phyloP scores from a whole-genome alignment of 2,113 vertebrate species.

The Mobula hypostoma region DNA sequence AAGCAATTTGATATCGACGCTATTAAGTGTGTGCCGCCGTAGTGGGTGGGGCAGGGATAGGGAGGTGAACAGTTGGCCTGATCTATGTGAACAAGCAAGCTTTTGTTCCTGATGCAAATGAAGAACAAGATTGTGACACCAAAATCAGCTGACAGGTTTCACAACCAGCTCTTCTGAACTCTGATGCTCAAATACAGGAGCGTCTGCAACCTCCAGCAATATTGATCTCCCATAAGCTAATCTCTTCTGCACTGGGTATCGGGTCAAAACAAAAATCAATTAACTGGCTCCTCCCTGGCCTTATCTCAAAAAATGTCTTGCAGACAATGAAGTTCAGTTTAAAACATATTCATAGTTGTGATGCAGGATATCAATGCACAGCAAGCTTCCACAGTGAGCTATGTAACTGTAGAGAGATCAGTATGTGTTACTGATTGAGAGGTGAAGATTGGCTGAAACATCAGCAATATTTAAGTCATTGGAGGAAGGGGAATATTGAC shows the following conservation, averaged over 20 bases:
- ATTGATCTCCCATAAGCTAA: neutral
- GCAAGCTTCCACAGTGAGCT: neutral
- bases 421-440: neutral
- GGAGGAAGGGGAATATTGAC: too few relatives aligned
- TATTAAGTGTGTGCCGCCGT: neutral
- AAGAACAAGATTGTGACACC: neutral
- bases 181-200: too few relatives aligned
- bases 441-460: neutral
- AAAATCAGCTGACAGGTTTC: neutral
- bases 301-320: too few relatives aligned
- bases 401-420: too few relatives aligned
- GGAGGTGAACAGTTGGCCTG: neutral
- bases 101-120: neutral
- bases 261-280: neutral
- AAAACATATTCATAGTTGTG: neutral
- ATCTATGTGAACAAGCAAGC: neutral
- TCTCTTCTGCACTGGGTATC: neutral
- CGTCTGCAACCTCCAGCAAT: neutral
- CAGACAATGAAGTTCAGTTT: neutral
- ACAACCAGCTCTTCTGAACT: too few relatives aligned
- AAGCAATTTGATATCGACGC: neutral
- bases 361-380: neutral
- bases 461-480: neutral
- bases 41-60: neutral
- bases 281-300: neutral